Conservation (phyloP, 2,113 vertebrate species). For the Chascanopsetta lugubris region DNA sequence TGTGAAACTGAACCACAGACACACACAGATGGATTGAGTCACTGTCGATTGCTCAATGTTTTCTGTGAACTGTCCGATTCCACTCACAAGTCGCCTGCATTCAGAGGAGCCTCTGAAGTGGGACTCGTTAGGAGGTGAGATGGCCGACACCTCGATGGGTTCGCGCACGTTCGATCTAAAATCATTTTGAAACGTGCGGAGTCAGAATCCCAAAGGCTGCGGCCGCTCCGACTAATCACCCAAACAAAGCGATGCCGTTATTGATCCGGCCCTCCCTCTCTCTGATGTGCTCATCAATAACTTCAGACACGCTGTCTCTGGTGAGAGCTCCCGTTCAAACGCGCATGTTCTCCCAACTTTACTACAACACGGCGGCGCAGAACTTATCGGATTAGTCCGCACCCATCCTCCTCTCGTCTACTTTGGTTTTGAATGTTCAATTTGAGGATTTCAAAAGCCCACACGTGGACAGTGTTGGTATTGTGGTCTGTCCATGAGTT, state of each 20-base stretch:
- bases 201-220: constrained; percentile 26
- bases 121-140: no score
- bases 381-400: constrained; percentile 63
- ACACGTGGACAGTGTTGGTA: constrained; percentile 37
- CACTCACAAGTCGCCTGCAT: no score
- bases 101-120: no score
- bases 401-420: constrained; percentile 26
- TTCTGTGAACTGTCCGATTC: constrained; percentile 14
- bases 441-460: constrained; percentile 49
- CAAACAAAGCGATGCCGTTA: constrained; percentile 63
- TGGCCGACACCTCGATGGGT: no score
- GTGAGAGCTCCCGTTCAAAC: constrained; percentile 61
- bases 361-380: constrained; percentile 31
- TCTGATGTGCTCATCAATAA: constrained; percentile 75
- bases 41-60: constrained; percentile 38
- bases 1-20: constrained; percentile 27
- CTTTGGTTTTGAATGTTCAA: constrained; percentile 59
- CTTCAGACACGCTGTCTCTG: constrained; percentile 74
- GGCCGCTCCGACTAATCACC: constrained; percentile 32
- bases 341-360: constrained; percentile 33
- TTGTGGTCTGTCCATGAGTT: constrained; percentile 45
- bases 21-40: constrained; percentile 12
- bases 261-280: constrained; percentile 61
- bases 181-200: no score
- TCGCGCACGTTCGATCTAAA: no score